These are phyloP conservation scores for Neuroterus valhalla DNA, from an alignment of 1,140 invertebrate genomes.

Conservation along the genomic window DNA sequence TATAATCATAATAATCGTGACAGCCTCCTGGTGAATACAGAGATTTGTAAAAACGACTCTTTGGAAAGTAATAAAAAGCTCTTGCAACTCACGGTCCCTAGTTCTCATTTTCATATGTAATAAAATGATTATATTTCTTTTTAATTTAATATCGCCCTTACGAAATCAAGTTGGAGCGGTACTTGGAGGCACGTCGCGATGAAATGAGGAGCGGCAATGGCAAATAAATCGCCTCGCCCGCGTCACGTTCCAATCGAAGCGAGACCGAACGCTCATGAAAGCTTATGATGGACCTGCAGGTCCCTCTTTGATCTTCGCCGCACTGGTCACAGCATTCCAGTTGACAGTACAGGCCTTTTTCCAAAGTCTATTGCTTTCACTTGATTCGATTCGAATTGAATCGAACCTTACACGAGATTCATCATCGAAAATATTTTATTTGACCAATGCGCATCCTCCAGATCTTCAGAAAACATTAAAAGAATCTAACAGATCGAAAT, in stretches of 20 bases:
- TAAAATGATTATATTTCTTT: constrained; percentile 22
- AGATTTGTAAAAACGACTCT: too few relatives aligned
- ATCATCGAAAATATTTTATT: too few relatives aligned
- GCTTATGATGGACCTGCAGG: constrained; percentile 56
- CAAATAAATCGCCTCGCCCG: constrained; percentile 75
- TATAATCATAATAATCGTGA: too few relatives aligned
- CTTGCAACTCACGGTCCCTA: too few relatives aligned
- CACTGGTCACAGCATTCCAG: constrained; percentile 52
- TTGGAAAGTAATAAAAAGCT: too few relatives aligned
- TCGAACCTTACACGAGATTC: constrained; percentile 35
- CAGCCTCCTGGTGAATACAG: too few relatives aligned
- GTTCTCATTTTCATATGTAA: neutral
- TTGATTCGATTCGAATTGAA: constrained; percentile 55
- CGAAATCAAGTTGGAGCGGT: constrained; percentile 42
- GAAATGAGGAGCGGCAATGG: constrained; percentile 74
- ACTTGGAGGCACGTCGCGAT: constrained; percentile 67
- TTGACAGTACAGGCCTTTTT: constrained; percentile 29
- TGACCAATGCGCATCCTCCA: too few relatives aligned
- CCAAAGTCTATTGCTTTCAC: constrained; percentile 42
- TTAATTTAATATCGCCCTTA: constrained; percentile 39
- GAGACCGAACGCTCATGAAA: constrained; percentile 58
- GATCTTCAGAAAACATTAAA: constrained; percentile 41
- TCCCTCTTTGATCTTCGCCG: constrained; percentile 55
- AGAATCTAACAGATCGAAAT: neutral
- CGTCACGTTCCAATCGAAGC: constrained; percentile 69